Evolutionary conservation across 2,113 vertebrate genomes (phyloP), one percentile per base, ranked within the genome.

Genomic region (Mormoops blainvillei): DNA sequence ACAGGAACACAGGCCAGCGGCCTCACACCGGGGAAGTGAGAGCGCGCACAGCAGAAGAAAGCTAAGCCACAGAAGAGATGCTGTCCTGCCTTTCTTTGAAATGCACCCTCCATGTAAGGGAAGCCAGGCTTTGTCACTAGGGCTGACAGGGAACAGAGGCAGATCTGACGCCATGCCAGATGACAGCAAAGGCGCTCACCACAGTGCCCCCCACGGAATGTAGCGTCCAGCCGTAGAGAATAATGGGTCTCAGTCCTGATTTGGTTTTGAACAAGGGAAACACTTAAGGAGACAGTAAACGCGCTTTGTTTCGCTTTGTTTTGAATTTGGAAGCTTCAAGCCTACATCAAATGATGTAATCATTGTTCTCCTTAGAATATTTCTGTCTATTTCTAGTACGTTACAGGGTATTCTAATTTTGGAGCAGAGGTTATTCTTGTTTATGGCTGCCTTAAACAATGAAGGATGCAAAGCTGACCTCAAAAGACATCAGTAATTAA

Each of bases 381-480:
- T 97, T 96, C 70, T 78, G 65, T 28, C 20, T 96, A 24, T 86
- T 96, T 89, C 78, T 70, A 86, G 22, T 81, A 95, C 92, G 56
- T 83, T 93, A 67, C 70, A 88, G 76, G 96, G 84, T 96, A 96
- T 92, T 96, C 97, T 97, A 94, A 96, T 87, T 94, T 96, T 50
- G 81, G 94, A 77, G 74, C 94, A 73, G 13, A 78, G 84, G 48
- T 97, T 83, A 81, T 61, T 97, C 76, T 52, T 81, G 68, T 96
- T 88, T 97, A 87, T 92, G 87, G 71, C 95, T 96, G 82, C 80
- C 19, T 87, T 56, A 67, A 70, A 93, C 89, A 93, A 94, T 68
- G 63, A 87, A 90, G 41, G 33, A 83, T 95, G n/a, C 22, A 86
- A 83, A 90, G 52, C 54, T 92, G 87, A 95, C 85, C 92, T 83